Base-by-base conservation (phyloP, 2,888 invertebrate species). In the Molorchus minor region DNA sequence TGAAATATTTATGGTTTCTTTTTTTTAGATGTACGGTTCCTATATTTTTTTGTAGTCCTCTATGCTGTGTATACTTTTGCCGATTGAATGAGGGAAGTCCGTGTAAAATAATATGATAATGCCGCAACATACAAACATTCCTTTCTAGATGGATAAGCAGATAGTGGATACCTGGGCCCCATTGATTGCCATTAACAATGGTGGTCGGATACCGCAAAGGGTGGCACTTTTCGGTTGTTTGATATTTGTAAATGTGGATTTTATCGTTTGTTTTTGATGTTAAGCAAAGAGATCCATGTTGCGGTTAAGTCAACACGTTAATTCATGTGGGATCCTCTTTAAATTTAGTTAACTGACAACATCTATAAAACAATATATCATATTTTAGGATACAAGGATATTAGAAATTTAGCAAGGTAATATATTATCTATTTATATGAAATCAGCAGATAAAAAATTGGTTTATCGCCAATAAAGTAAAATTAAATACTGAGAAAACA, bases 41-140 rank as follows among this genome's bases (percentile, higher is more conserved):
- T n/a, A n/a, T n/a, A n/a, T n/a, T 19, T 19, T 19, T 40, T 7
- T 19, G 40, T 19, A 21, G 21, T 20, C 15, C 10, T 43, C 21
- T 43, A 43, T 49, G 38, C 38, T 56, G 52, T 43, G 43, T 43
- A 43, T 49, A 49, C 38, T 56, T 55, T 49, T 47, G 56, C 44
- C 19, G 61, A 40, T 46, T 58, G 64, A 61, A 64, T 64, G 56
- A 58, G 47, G 52, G 54, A 52, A 54, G 61, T 45, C 62, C 62
- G 53, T 56, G 65, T 61, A 56, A 61, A 65, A 62, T 65, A 63
- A 65, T 65, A 65, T 65, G 65, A 65, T 65, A 65, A 62, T 63
- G 63, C 61, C 62, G 54, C 61, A 57, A 63, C 57, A 61, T 54
- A 61, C 65, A 56, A 63, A 59, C 62, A 65, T 65, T 65, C 65